Evolutionary conservation across 2,113 vertebrate species (phyloP), one percentile per base, ranked within the genome.

Genomic region (Neofelis nebulosa): DNA sequence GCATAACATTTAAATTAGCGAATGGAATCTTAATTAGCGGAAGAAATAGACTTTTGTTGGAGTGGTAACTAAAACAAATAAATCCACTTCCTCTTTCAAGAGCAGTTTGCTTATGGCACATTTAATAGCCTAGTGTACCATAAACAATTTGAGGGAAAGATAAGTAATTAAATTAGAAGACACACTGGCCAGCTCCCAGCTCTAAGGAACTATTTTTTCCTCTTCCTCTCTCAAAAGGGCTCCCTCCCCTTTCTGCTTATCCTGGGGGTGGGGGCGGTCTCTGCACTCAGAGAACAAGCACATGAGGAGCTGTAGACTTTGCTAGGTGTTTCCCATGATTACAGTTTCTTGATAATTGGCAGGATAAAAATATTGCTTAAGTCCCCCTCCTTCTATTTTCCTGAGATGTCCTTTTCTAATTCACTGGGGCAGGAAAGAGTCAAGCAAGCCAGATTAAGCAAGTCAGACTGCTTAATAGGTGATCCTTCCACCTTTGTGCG

Each of bases 31-130:
- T 99, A 99, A 99, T 99, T 99, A 99, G 99, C 95, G 83, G 98
- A 99, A 99, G 99, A 99, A 99, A 99, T 99, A 99, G 98, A 99
- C 98, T 99, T 99, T 99, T 98, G 98, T 98, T 98, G 98, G 97
- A 99, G 98, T 98, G 98, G 98, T 98, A 99, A 99, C 98, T 99
- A 99, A 99, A 99, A 99, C 99, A 99, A 99, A 99, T 99, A 99
- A 99, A 99, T 99, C 98, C 98, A 98, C 99, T 99, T 99, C 98
- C 98, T 98, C 98, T 99, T 99, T 99, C 98, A 98, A 99, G 98
- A 99, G 98, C 98, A 95, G 95, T 98, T 99, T 99, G 98, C 99
- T 99, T 98, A 98, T 98, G 98, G 99, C 61, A 97, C 98, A 98
- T 99, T 99, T 99, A 99, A 99, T 99, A 99, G 98, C 94, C 98